Base-by-base conservation (phyloP, 2,888 invertebrate species). In the Xanthia togata region DNA sequence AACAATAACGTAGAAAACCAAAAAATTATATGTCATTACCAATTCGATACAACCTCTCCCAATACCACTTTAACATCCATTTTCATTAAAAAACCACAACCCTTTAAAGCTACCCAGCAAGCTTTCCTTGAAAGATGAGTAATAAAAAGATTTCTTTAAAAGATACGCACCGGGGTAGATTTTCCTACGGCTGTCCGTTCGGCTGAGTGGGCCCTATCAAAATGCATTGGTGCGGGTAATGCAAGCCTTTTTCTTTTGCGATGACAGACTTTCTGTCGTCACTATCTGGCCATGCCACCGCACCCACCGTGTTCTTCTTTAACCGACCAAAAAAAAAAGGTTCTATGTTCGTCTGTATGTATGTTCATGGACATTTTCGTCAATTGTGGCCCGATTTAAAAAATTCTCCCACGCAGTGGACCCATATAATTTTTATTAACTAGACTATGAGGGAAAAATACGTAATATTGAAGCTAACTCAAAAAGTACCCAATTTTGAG, bases 181-280 rank as follows among this genome's bases (percentile, higher is more conserved):
- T 60, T 62, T 60, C 12, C 35, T 57, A n/a, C 64, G 26, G 31
- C n/a, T 50, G 62, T 8, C 26, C 11, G 55, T 47, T 41, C 50
- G 11, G 67, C 23, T 69, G 64, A 69, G 41, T 62, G 70, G 20
- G 62, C 57, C 35, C 69, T 57, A 73, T 74, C 73, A 59, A 57
- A 70, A 62, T 59, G 73, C 69, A 83, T 73, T 60, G 71, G 44
- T 20, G 68, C 78, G 73, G 38, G 11, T 55, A 70, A 73, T 78
- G 59, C 63, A 70, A 35, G 64, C 47, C 23, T 26, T 63, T 70
- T 69, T n/a, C 35, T 55, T 57, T 50, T 62, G 17, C 26, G 8
- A 62, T 47, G 55, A 53, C 77, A 57, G 44, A 38, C 53, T 63
- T 35, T 53, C 55, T 71, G 12, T 69, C 35, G 59, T 76, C 35